Evolutionary conservation across 2,113 vertebrate species (phyloP).

Genomic region (Aythya baeri): DNA sequence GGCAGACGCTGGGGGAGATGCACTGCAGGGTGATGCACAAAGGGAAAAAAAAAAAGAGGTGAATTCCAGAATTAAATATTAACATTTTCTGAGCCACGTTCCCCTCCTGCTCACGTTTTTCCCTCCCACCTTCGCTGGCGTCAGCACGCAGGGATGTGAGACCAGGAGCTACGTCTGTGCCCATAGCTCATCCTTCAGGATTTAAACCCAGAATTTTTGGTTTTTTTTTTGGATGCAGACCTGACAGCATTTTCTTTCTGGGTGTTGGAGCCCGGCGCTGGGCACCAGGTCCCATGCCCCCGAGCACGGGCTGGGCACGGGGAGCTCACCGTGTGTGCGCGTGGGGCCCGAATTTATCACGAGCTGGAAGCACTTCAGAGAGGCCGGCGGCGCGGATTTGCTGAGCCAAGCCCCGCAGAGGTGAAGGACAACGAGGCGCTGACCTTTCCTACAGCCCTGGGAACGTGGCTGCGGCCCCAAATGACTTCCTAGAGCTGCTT

Average conservation of each 20-base stretch:
- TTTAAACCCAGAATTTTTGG: background rate
- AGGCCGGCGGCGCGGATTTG: rapidly evolving
- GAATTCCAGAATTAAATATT: background rate
- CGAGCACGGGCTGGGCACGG: background rate
- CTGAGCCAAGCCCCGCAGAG: background rate
- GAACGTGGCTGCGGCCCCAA: background rate
- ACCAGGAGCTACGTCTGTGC: background rate
- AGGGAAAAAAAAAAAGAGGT: background rate
- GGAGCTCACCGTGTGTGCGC: background rate
- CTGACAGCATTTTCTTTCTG: constrained; percentile 6
- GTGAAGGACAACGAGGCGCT: constrained; percentile 33
- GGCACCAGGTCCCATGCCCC: background rate
- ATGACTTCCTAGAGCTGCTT: background rate
- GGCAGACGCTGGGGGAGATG: background rate
- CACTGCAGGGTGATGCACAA: background rate
- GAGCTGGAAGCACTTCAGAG: constrained; percentile 14
- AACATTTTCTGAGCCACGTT: background rate
- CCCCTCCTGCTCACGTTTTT: background rate
- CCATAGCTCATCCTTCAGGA: background rate
- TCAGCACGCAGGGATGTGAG: background rate
- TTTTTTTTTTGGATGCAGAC: background rate
- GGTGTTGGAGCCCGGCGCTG: background rate
- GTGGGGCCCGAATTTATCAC: background rate
- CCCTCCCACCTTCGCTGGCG: background rate
- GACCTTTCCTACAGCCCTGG: constrained; percentile 40